Percentiles rank a stretch among this genome's conserved stretches.
Evolutionary conservation across 1,140 invertebrate species (phyloP).

Genomic region (Caerostris extrusa): DNA sequence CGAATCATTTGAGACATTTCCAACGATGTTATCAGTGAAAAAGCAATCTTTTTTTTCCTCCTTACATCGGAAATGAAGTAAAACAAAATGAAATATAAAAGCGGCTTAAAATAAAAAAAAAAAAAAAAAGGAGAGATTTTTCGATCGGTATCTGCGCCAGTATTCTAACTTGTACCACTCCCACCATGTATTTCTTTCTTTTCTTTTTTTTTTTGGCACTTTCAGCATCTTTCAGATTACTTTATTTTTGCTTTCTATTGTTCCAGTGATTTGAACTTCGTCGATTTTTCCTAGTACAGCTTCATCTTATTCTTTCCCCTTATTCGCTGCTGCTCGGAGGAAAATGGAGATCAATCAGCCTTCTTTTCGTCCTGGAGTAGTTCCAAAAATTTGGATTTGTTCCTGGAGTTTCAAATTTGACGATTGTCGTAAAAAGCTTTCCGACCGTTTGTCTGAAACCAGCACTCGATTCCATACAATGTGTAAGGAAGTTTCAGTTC

Average conservation of each 20-base stretch:
- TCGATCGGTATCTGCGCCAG: not conserved
- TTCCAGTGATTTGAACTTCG: conserved; percentile 67
- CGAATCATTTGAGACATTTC: conserved; percentile 35
- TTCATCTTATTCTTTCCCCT: conserved; percentile 39
- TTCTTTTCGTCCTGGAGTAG: conserved; percentile 50
- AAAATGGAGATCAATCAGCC: conserved; percentile 60
- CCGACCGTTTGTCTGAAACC: conserved; percentile 48
- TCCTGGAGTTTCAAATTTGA: conserved; percentile 49
- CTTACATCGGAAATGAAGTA: conserved; percentile 21
- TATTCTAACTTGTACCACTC: conserved; percentile 2
- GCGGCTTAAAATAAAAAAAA: conserved; percentile 44
- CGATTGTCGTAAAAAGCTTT: conserved; percentile 62
- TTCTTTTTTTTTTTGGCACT: conserved; percentile 8
- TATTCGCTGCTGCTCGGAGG: not conserved
- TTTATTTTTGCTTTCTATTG: conserved; percentile 57
- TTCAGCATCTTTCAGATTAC: conserved; percentile 66
- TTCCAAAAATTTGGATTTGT: conserved; percentile 58
- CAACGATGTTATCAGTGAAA: conserved; percentile 39
- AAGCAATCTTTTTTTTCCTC: conserved; percentile 41
- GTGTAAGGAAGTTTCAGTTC: conserved; percentile 46
- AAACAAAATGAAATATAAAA: conserved; percentile 43
- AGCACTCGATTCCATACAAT: conserved; percentile 35
- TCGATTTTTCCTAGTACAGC: conserved; percentile 30
- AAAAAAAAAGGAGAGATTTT: not conserved
- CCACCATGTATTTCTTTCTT: not conserved